Evolutionary conservation across 1,140 invertebrate species (phyloP).

Genomic region (Bombus fervidus): DNA sequence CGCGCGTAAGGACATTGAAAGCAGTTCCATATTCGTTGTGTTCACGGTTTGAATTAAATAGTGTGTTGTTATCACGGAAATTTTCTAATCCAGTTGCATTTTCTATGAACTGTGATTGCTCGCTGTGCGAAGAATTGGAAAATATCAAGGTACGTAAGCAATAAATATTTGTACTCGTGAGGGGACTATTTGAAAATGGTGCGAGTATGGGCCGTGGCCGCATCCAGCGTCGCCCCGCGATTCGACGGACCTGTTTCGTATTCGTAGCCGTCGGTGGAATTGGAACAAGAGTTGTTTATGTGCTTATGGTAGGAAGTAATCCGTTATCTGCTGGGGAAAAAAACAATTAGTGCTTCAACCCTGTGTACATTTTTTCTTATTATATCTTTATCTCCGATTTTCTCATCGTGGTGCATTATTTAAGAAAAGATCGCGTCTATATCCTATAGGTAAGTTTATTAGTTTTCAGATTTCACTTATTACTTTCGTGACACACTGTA

Average conservation of each 20-base stretch:
- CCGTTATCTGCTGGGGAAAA: constrained; percentile 24
- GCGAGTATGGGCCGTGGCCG: constrained; percentile 63
- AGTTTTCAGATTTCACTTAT: constrained; percentile 40
- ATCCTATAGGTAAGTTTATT: constrained; percentile 46
- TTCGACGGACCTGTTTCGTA: constrained; percentile 64
- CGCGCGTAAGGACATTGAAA: constrained; percentile 59
- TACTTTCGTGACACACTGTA: background rate
- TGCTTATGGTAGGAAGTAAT: constrained; percentile 42
- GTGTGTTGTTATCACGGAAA: background rate
- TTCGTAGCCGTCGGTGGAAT: constrained; percentile 58
- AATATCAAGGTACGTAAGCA: constrained; percentile 35
- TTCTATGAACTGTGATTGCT: constrained; percentile 10
- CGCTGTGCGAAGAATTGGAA: background rate
- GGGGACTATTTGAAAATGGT: constrained; percentile 66
- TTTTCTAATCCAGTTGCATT: background rate
- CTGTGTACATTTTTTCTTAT: constrained; percentile 17
- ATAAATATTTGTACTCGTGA: background rate
- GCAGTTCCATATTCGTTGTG: constrained; percentile 47
- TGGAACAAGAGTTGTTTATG: constrained; percentile 68
- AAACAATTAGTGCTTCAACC: constrained; percentile 16
- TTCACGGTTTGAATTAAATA: constrained; percentile 26
- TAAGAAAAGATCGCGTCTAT: constrained; percentile 32
- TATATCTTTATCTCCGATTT: constrained; percentile 5
- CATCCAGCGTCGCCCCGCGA: constrained; percentile 63
- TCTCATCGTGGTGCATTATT: constrained; percentile 18